phyloP scores from a whole-genome alignment of 2,113 vertebrate genomes.

The Rhinopomastus cyanomelas region DNA sequence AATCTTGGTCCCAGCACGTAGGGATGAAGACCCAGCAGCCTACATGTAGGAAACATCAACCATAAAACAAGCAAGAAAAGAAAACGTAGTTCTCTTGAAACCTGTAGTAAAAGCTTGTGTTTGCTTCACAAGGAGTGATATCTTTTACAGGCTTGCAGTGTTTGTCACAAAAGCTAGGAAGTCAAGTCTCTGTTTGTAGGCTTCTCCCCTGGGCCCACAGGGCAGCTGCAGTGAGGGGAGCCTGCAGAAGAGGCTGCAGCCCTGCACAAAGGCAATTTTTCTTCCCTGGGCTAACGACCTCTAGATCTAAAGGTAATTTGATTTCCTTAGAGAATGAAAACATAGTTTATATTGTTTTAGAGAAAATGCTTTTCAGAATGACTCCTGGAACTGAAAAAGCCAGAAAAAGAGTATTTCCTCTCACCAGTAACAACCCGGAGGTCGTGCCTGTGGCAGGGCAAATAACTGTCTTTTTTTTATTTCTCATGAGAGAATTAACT shows the following conservation, averaged over 20 bases:
- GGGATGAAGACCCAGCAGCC: not conserved
- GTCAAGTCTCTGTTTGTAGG: not conserved
- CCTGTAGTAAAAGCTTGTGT: not conserved
- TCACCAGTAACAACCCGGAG: not conserved
- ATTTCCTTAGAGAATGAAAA: not conserved
- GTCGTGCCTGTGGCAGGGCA: not conserved
- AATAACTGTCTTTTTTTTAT: not conserved
- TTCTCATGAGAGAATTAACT: not conserved
- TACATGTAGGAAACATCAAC: not conserved
- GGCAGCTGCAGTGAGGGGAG: not conserved
- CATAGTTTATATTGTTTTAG: not conserved
- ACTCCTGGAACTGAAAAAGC: not conserved
- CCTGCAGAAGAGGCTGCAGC: not conserved
- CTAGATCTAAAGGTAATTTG: not conserved
- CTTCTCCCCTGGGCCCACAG: not conserved
- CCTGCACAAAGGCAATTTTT: not conserved
- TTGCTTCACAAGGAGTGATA: not conserved
- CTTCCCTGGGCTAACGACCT: not conserved
- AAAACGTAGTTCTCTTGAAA: not conserved
- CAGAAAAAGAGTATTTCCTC: not conserved
- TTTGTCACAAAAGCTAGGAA: not conserved
- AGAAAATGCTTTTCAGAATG: not conserved
- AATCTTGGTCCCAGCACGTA: not conserved
- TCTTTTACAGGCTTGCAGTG: not conserved
- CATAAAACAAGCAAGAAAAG: rapidly evolving